These are phyloP conservation scores for Halictus quadricinctus DNA, from an alignment of 2,888 invertebrate genomes.

Conservation along the genomic window DNA sequence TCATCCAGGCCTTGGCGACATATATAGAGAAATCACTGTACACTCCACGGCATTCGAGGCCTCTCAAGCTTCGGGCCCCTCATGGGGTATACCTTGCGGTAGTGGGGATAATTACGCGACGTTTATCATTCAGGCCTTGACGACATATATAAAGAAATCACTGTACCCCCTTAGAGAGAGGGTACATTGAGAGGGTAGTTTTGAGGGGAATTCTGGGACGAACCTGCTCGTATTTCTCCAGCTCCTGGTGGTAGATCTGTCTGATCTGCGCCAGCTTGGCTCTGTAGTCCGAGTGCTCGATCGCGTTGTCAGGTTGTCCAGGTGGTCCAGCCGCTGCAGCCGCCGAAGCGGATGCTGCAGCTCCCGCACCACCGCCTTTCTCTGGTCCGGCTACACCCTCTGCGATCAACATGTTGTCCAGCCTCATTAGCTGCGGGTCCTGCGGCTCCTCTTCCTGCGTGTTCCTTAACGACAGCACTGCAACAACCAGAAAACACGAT, in stretches of 20 bases:
- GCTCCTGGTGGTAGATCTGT: conserved; percentile 99
- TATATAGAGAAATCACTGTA: too few relatives aligned
- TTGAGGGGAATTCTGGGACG: conserved; percentile 23
- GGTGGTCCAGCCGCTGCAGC: conserved; percentile 88
- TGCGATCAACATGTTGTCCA: conserved; percentile 99
- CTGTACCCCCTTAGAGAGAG: too few relatives aligned
- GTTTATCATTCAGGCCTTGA: too few relatives aligned
- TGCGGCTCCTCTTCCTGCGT: conserved; percentile 99
- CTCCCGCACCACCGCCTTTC: conserved; percentile 95
- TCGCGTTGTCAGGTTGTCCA: conserved; percentile 95
- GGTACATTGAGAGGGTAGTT: background rate
- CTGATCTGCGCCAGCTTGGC: conserved; percentile 99
- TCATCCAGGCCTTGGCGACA: too few relatives aligned
- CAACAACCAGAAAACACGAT: conserved; percentile 39
- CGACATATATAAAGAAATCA: too few relatives aligned
- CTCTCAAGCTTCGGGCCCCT: too few relatives aligned
- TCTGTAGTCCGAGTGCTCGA: conserved; percentile 99
- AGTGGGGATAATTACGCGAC: too few relatives aligned
- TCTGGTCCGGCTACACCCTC: conserved; percentile 99
- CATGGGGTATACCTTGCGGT: too few relatives aligned
- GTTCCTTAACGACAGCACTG: conserved; percentile 96
- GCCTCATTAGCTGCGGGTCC: conserved; percentile 98
- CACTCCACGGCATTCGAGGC: too few relatives aligned
- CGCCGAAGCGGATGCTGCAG: conserved; percentile 94
- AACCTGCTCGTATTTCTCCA: conserved; percentile 99